phyloP scores from a whole-genome alignment of 2,888 invertebrate genomes.

The Drosophila bunnanda region DNA sequence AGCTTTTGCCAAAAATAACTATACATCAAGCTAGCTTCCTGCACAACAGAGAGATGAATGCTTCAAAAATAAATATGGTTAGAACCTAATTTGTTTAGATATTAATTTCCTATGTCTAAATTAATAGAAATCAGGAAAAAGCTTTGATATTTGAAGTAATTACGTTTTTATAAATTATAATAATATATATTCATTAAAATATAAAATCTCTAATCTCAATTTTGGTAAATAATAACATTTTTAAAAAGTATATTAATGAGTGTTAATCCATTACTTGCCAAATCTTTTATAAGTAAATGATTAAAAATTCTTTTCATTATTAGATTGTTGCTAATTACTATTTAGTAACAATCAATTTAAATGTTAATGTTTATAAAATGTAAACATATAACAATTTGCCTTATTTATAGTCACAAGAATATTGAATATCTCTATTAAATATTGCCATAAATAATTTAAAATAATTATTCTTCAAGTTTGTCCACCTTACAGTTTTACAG shows the following conservation, averaged over 20 bases:
- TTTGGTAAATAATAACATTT: background rate
- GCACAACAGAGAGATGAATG: background rate
- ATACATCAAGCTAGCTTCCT: background rate
- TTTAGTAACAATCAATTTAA: background rate
- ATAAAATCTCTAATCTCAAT: background rate
- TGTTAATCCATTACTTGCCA: background rate
- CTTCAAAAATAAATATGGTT: background rate
- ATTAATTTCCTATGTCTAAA: background rate
- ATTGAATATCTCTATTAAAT: background rate
- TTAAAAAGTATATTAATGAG: background rate
- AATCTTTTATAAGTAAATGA: background rate
- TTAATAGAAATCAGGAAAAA: background rate
- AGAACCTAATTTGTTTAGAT: background rate
- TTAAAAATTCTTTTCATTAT: background rate
- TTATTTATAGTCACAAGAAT: background rate
- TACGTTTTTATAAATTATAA: too few relatives aligned
- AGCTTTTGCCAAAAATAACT: conserved; percentile 8
- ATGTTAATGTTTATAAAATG: background rate
- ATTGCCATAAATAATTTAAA: background rate
- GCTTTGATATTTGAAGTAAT: too few relatives aligned
- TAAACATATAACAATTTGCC: background rate
- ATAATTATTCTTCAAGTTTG: background rate
- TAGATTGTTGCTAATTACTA: background rate
- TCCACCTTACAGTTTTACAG: background rate
- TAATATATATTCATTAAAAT: too few relatives aligned